Evolutionary conservation across 2,797 vertebrate genomes (phyloP).

Genomic region (Esox masquinongy): DNA sequence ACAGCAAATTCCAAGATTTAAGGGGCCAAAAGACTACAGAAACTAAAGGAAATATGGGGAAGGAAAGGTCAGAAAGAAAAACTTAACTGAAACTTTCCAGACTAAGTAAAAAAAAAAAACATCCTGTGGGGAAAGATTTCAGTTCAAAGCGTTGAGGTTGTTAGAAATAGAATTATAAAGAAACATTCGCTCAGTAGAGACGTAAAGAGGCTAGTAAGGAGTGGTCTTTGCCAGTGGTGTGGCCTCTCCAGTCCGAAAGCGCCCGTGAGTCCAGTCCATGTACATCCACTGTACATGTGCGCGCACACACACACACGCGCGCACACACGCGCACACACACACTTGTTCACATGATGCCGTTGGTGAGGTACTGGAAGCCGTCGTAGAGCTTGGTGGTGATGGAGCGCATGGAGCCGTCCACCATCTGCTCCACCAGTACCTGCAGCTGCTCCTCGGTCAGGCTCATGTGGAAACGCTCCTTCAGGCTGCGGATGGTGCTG

Average conservation of each 20-base stretch:
- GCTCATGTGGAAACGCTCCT: slow-evolving; percentile 97
- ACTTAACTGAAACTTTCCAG: slow-evolving; percentile 45
- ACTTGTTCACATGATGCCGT: slow-evolving; percentile 92
- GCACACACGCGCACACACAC: background rate
- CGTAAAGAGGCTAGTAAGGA: slow-evolving; percentile 13
- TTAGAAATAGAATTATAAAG: background rate
- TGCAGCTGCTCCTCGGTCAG: slow-evolving; percentile 97
- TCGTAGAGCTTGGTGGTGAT: slow-evolving; percentile 96
- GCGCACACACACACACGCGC: background rate
- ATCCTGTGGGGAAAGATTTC: slow-evolving; percentile 35
- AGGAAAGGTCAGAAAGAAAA: slow-evolving; percentile 16
- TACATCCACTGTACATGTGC: slow-evolving; percentile 2
- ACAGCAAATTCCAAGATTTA: slow-evolving; percentile 15
- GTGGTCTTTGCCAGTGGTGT: slow-evolving; percentile 47
- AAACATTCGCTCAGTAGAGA: background rate
- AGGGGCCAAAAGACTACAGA: slow-evolving; percentile 13
- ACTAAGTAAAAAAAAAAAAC: slow-evolving; percentile 40
- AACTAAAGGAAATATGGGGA: slow-evolving; percentile 2
- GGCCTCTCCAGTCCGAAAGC: slow-evolving; percentile 34
- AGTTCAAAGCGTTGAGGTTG: slow-evolving; percentile 12
- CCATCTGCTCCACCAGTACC: slow-evolving; percentile 90
- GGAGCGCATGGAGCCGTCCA: slow-evolving; percentile 92
- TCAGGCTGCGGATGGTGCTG: slow-evolving; percentile 89
- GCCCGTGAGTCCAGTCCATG: slow-evolving; percentile 24
- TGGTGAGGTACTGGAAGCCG: slow-evolving; percentile 98